Percentiles rank a stretch among this genome's conserved stretches.
Conservation (phyloP, 2,888 invertebrate genomes). For the Stictocephala bisonia region DNA sequence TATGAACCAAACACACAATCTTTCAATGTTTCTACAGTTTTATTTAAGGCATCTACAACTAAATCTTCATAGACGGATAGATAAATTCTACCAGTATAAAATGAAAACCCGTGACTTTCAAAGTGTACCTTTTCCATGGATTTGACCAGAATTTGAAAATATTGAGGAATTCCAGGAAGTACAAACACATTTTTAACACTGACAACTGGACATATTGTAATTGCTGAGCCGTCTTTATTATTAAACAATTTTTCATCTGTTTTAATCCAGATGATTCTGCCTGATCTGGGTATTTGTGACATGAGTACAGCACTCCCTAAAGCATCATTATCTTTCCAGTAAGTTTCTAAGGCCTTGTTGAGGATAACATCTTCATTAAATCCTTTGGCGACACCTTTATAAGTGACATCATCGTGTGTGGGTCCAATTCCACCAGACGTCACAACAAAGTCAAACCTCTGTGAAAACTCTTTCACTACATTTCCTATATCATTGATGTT, state of each 20-base stretch:
- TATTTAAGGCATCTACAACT: constrained; percentile 64
- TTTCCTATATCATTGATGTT: constrained; percentile 71
- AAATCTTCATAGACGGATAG: constrained; percentile 61
- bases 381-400: constrained; percentile 69
- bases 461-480: constrained; percentile 73
- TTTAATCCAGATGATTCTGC: constrained; percentile 63
- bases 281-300: constrained; percentile 63
- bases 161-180: constrained; percentile 73
- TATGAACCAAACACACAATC: constrained; percentile 71
- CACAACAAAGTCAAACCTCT: constrained; percentile 73
- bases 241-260: constrained; percentile 60
- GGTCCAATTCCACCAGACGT: constrained; percentile 81
- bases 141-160: constrained; percentile 61
- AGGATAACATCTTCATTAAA: constrained; percentile 62
- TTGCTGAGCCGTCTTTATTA: constrained; percentile 58
- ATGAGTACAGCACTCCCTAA: constrained; percentile 60
- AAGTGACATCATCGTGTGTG: constrained; percentile 77
- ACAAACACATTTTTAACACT: constrained; percentile 70
- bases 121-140: constrained; percentile 52
- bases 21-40: constrained; percentile 65
- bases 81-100: constrained; percentile 58
- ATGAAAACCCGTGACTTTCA: constrained; percentile 33
- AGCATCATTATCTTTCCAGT: constrained; percentile 56
- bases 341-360: constrained; percentile 62
- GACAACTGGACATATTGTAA: constrained; percentile 57